These are phyloP conservation scores for Nemotelus pantherinus DNA, from an alignment of 2,888 invertebrate genomes.

Conservation along the genomic window DNA sequence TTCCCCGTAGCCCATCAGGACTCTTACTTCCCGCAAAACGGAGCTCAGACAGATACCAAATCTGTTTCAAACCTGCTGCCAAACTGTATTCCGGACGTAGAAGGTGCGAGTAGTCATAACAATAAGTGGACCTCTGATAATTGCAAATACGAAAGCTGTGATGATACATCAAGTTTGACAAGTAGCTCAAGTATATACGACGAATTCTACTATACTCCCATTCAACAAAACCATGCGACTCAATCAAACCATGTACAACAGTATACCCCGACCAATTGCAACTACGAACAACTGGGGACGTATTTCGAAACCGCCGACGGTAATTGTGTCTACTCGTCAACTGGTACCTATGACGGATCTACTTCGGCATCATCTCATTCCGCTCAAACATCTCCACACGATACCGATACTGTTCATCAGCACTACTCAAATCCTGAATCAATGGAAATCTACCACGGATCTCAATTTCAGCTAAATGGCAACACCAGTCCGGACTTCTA, in stretches of 20 bases:
- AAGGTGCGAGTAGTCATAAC: constrained; percentile 34
- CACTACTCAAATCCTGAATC: constrained; percentile 31
- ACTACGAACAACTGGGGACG: constrained; percentile 27
- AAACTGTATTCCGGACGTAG: neutral
- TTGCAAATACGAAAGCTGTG: constrained; percentile 61
- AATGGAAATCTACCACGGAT: constrained; percentile 42
- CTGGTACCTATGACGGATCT: constrained; percentile 8
- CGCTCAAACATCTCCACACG: constrained; percentile 18
- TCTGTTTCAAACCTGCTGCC: neutral
- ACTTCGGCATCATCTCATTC: constrained; percentile 31
- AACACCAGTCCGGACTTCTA: constrained; percentile 59
- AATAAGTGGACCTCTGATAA: constrained; percentile 49
- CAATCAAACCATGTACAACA: constrained; percentile 12
- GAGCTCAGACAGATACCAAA: constrained; percentile 18
- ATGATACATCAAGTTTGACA: constrained; percentile 63
- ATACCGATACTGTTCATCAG: constrained; percentile 18
- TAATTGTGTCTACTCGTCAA: constrained; percentile 4
- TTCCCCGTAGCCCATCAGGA: neutral
- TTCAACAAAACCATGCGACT: neutral
- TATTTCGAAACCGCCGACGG: constrained; percentile 31
- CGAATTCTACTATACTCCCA: constrained; percentile 46
- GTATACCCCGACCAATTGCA: constrained; percentile 7
- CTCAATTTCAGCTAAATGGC: constrained; percentile 44
- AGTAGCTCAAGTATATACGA: constrained; percentile 54
- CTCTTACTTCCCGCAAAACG: constrained; percentile 28